Evolutionary conservation across 2,797 vertebrate species (phyloP).

Genomic region (Paramormyrops hopkinsi): DNA sequence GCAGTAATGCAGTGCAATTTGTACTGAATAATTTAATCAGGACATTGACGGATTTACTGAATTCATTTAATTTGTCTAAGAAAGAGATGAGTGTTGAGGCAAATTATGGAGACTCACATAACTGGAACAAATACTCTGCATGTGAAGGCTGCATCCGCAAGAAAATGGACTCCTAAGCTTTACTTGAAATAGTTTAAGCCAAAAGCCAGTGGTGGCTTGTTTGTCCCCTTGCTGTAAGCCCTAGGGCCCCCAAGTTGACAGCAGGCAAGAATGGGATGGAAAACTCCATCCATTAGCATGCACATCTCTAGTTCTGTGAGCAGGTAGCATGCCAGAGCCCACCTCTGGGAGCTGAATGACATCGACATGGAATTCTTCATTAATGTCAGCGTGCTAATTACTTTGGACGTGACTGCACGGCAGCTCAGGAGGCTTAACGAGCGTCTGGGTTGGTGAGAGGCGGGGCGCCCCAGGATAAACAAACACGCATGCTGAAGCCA

Average conservation of each 20-base stretch:
- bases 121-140: neutral
- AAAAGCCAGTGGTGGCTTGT: neutral
- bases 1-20: slow-evolving; percentile 40
- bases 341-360: neutral
- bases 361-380: neutral
- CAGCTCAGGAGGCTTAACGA: neutral
- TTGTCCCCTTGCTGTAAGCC: neutral
- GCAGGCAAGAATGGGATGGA: neutral
- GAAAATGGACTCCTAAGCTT: slow-evolving; percentile 4
- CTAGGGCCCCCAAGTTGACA: neutral
- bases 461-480: neutral
- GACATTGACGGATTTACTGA: slow-evolving; percentile 32
- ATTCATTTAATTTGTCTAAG: slow-evolving; percentile 31
- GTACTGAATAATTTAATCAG: slow-evolving; percentile 36
- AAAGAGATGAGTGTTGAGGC: slow-evolving; percentile 25
- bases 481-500: neutral
- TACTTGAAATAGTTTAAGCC: neutral
- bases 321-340: neutral
- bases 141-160: neutral
- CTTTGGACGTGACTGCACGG: neutral
- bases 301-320: neutral
- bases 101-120: neutral
- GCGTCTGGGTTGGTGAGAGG: neutral
- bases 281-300: neutral
- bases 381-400: slow-evolving; percentile 10